phyloP scores from a whole-genome alignment of 2,113 vertebrate genomes.

The Brienomyrus longianalis region DNA sequence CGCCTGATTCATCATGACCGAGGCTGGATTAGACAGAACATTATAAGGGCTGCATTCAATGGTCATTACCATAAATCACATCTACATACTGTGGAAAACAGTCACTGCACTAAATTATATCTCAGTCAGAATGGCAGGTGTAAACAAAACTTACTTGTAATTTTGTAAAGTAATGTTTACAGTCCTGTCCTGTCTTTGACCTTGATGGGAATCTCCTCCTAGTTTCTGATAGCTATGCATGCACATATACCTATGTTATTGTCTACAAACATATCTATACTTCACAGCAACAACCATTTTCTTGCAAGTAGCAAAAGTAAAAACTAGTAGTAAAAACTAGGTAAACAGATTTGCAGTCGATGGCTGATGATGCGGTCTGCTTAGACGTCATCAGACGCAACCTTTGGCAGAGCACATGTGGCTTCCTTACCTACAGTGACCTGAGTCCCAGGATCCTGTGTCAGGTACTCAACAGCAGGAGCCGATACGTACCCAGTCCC shows the following conservation, averaged over 20 bases:
- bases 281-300: not conserved
- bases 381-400: not conserved
- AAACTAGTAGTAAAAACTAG: not conserved
- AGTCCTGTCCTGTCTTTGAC: not conserved
- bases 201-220: not conserved
- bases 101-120: not conserved
- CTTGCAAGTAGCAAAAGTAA: not conserved
- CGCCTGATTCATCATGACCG: conserved; percentile 70
- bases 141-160: not conserved
- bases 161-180: not conserved
- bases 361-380: not conserved
- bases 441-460: conserved; percentile 64
- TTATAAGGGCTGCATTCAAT: not conserved
- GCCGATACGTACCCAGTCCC: conserved; percentile 89
- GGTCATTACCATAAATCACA: not conserved
- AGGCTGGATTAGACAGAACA: conserved; percentile 58
- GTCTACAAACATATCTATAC: not conserved
- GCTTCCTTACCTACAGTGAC: conserved; percentile 80
- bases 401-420: not conserved
- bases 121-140: not conserved
- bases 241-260: not conserved
- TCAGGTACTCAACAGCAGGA: conserved; percentile 86
- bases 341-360: not conserved
- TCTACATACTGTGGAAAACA: not conserved
- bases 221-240: not conserved